These are phyloP conservation scores for Oophaga pumilio DNA, from an alignment of 2,113 vertebrate genomes.

Conservation along the genomic window DNA sequence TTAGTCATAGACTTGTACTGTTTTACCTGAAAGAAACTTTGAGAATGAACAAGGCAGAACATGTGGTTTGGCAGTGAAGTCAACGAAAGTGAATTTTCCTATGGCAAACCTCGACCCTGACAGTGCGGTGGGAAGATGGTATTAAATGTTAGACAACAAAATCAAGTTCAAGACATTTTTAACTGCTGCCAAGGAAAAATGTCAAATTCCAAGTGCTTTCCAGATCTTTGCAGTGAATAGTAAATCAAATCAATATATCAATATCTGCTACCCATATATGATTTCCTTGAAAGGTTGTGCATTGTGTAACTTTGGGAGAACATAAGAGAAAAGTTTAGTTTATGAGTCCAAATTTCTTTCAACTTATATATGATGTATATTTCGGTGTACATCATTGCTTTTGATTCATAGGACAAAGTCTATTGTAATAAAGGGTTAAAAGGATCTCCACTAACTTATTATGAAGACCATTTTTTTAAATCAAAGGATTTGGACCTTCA, in stretches of 20 bases:
- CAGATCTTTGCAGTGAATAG: not conserved
- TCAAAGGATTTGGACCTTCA: no score
- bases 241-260: not conserved
- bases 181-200: not conserved
- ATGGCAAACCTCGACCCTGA: not conserved
- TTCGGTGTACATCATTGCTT: no score
- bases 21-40: constrained; percentile 61
- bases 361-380: no score
- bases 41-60: constrained; percentile 56
- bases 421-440: no score
- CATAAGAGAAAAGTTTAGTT: no score
- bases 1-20: constrained; percentile 61
- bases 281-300: not conserved
- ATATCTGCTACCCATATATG: not conserved
- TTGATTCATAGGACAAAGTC: no score
- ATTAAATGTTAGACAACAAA: not conserved
- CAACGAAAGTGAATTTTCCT: constrained; percentile 57
- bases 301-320: no score
- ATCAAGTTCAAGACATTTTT: not conserved
- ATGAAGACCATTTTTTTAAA: no score
- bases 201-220: no score
- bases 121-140: not conserved
- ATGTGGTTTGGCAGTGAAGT: constrained; percentile 61
- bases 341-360: no score
- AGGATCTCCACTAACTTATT: no score